A percentile compares a stretch with the other conserved stretches of the same genome.
Conservation (phyloP, 2,888 invertebrate species). For the Ariolimax columbianus region DNA sequence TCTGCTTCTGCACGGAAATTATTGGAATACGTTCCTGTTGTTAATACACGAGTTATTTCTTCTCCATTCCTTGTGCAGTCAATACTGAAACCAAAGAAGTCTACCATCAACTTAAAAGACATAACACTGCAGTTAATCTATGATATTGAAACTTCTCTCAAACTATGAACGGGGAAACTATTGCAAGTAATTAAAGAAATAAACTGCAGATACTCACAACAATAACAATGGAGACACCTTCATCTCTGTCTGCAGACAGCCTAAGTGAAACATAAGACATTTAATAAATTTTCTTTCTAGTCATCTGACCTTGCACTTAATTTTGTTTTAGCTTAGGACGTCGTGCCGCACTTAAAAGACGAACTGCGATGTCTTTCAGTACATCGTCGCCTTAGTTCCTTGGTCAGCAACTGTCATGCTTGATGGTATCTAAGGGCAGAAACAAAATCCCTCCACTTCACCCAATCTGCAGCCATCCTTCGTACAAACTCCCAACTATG, state of each 20-base stretch:
- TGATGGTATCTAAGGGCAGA: no score
- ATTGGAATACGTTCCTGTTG: neutral
- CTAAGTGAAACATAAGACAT: neutral
- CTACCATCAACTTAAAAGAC: no score
- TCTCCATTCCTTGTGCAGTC: neutral
- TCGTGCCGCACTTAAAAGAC: neutral
- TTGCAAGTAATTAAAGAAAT: neutral
- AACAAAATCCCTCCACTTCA: no score
- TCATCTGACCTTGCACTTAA: neutral
- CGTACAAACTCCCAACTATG: no score
- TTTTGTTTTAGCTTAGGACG: neutral
- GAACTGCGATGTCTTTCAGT: no score
- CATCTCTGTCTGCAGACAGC: constrained; percentile 24
- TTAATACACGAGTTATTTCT: neutral
- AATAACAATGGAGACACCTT: constrained; percentile 36
- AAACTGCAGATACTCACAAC: constrained; percentile 9
- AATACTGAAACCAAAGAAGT: neutral
- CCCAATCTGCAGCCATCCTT: no score
- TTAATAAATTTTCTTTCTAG: neutral
- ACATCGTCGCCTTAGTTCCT: no score
- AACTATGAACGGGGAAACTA: no score
- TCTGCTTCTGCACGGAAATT: neutral
- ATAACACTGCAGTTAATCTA: no score
- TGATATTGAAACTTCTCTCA: no score
- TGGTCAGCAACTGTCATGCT: no score